Conservation (phyloP, 2,888 invertebrate species). For the Dusona sp. region DNA sequence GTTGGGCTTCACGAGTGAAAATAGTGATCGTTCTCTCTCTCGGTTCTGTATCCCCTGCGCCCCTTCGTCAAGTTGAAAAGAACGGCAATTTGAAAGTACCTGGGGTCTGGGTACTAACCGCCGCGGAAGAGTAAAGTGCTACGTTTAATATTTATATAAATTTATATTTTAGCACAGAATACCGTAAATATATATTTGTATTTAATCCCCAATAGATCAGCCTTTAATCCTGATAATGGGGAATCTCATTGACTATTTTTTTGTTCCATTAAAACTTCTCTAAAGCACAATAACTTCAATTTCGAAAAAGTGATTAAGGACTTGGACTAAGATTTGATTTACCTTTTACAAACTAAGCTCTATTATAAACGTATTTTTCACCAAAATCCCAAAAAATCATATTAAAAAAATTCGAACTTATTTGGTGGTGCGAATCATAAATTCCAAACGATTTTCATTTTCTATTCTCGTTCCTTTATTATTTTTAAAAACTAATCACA, state of each 20-base stretch:
- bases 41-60: conserved; percentile 21
- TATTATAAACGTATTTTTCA: not conserved
- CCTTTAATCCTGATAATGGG: not conserved
- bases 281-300: not conserved
- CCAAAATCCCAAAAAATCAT: not conserved
- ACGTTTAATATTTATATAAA: conserved; percentile 5
- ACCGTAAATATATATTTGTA: not conserved
- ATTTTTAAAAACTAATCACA: not conserved
- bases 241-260: not conserved
- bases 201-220: not conserved
- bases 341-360: no score
- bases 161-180: not conserved
- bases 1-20: conserved; percentile 52
- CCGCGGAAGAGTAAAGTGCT: conserved; percentile 51
- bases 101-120: conserved; percentile 63
- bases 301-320: no score
- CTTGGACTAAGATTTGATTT: no score
- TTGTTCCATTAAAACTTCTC: not conserved
- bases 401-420: not conserved
- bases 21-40: conserved; percentile 59
- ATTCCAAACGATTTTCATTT: not conserved
- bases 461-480: not conserved
- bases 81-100: conserved; percentile 79
- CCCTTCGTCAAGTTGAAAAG: conserved; percentile 70
- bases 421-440: not conserved